Evolutionary conservation across 2,113 vertebrate genomes (phyloP).

Genomic region (Hippotragus niger): DNA sequence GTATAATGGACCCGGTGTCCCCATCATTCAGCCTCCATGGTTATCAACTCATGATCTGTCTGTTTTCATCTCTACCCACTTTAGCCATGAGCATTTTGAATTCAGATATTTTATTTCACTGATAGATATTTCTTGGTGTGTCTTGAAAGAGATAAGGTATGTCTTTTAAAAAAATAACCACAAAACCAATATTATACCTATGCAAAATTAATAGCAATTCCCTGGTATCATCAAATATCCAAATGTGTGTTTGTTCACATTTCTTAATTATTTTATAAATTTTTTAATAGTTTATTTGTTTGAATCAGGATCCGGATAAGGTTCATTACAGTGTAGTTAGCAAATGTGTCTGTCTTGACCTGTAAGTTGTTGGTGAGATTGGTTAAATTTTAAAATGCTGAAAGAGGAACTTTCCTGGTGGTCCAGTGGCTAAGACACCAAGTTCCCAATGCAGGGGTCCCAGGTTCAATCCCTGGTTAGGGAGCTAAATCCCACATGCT

Average conservation of each 20-base stretch:
- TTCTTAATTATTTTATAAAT: background rate
- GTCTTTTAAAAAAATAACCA: background rate
- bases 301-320: background rate
- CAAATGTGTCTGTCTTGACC: background rate
- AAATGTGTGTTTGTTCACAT: background rate
- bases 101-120: background rate
- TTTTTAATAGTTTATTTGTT: background rate
- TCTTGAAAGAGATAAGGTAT: background rate
- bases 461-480: background rate
- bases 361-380: background rate
- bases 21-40: background rate
- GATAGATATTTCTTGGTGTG: background rate
- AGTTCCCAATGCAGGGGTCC: background rate
- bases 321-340: background rate
- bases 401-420: background rate
- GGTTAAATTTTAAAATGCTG: background rate
- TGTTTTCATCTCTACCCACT: background rate
- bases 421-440: background rate
- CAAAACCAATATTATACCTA: background rate
- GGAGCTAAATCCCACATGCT: background rate
- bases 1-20: background rate
- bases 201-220: background rate
- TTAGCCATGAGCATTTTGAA: background rate
- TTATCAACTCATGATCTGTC: background rate
- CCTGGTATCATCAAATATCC: background rate